Base-by-base conservation (phyloP, 2,113 vertebrate genomes). In the Pterocles orientalis region DNA sequence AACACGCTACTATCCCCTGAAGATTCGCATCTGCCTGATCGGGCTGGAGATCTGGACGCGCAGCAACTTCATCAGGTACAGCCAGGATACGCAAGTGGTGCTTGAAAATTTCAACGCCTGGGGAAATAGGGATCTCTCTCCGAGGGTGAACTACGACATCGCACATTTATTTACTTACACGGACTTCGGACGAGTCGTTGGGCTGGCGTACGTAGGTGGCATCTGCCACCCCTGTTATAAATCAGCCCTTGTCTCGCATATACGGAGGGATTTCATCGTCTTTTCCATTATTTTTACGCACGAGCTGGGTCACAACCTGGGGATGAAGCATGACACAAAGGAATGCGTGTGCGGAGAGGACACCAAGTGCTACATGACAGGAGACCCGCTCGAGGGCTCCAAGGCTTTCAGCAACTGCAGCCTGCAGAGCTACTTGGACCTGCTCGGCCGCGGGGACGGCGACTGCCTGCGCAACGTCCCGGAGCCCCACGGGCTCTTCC, bases 341-440 rank as follows among this genome's bases (percentile, higher is more conserved):
- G 21, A 48, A 8, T 96, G 97, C 3, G 9, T 28, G 2, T 96
- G 97, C 6, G 73, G 89, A 0, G 15, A 31, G 9, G 28, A 31
- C 4, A 72, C 4, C 3, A 94, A 57, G 50, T 70, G 75, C 36
- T 95, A 84, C 4, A 47, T 88, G 16, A n/a, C 8, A 1, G 90
- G 81, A 4, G 48, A 76, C 4, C n/a, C 14, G 1, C 9, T 50
- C 2, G 1, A 26, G 0, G 7, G 39, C 1, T 19, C 56, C 28
- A 34, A n/a, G 18, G 47, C 51, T 36, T 96, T 96, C 87, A 97
- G 97, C 39, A 94, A 97, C 24, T 97, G 96, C 69, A 97, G 97
- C 53, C 25, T 21, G 21, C 6, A 21, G 3, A 18, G 24, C 8
- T 95, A 57, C 58, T 45, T 72, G 24, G 6, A 6, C 10, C 7